These are phyloP conservation scores for Tadarida brasiliensis DNA, from an alignment of 2,797 vertebrate genomes.

Conservation along the genomic window DNA sequence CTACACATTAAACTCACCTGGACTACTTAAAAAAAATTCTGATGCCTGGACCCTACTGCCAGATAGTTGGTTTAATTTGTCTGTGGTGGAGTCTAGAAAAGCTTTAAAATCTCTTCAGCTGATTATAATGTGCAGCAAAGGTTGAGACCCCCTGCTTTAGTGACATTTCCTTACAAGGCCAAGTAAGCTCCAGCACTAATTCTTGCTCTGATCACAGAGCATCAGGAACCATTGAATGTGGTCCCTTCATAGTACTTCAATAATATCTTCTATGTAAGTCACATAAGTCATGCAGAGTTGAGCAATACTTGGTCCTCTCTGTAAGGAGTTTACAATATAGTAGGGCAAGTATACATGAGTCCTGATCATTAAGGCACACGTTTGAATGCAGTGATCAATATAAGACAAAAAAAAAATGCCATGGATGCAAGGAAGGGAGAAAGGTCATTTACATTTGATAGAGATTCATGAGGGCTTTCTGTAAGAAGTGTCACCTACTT, in stretches of 20 bases:
- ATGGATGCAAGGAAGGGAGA: background rate
- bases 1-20: background rate
- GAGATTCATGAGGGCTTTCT: background rate
- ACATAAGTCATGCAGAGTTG: background rate
- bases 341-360: background rate
- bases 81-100: background rate
- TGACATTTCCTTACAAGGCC: conserved; percentile 26
- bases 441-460: background rate
- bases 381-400: background rate
- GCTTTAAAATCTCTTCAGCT: background rate
- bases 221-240: background rate
- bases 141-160: background rate
- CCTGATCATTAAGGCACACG: background rate
- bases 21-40: background rate
- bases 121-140: background rate
- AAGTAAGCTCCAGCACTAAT: conserved; percentile 22
- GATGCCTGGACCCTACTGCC: background rate
- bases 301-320: background rate
- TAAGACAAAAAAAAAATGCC: background rate
- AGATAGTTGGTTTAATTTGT: background rate
- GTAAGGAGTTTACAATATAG: background rate
- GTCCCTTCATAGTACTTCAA: background rate
- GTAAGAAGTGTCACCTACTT: conserved; percentile 18
- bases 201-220: background rate
- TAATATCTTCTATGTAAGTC: background rate